Percentiles rank a stretch among this genome's conserved stretches.
These are phyloP conservation scores for Hippocampus barbouri DNA, from an alignment of 2,113 vertebrate species.

Conservation along the genomic window DNA sequence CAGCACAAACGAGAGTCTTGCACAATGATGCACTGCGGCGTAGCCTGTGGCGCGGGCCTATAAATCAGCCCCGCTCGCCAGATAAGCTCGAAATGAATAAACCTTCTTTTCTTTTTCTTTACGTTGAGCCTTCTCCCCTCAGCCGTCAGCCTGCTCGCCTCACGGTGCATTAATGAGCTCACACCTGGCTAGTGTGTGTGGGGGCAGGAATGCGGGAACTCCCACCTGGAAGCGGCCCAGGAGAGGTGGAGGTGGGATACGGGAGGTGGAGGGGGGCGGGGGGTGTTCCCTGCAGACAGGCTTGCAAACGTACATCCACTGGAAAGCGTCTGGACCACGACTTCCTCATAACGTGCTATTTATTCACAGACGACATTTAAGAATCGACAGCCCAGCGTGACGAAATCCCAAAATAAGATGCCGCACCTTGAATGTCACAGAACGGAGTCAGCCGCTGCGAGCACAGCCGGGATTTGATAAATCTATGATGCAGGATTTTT, in stretches of 20 bases:
- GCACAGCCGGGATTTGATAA: not conserved
- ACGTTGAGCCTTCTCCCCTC: not conserved
- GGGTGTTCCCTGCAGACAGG: not conserved
- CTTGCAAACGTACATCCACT: not conserved
- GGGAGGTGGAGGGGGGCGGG: no score
- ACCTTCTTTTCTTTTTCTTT: not conserved
- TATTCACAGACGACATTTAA: conserved; percentile 1
- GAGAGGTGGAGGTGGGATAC: not conserved
- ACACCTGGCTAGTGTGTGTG: conserved; percentile 8
- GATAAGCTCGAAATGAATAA: not conserved
- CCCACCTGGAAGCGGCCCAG: conserved; percentile 8
- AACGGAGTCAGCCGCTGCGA: not conserved
- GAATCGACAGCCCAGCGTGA: not conserved
- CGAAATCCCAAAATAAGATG: not conserved
- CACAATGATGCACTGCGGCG: not conserved
- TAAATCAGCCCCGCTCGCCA: not conserved
- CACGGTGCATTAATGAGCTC: conserved; percentile 14
- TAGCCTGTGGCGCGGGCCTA: not conserved
- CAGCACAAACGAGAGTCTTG: not conserved
- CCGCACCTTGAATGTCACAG: not conserved
- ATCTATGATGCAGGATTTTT: not conserved
- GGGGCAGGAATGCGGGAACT: conserved; percentile 16
- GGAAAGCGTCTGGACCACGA: not conserved
- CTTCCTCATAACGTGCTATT: not conserved
- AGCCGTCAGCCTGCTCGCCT: not conserved